Conservation (phyloP, 2,888 invertebrate genomes). For the Anthophora plumipes region DNA sequence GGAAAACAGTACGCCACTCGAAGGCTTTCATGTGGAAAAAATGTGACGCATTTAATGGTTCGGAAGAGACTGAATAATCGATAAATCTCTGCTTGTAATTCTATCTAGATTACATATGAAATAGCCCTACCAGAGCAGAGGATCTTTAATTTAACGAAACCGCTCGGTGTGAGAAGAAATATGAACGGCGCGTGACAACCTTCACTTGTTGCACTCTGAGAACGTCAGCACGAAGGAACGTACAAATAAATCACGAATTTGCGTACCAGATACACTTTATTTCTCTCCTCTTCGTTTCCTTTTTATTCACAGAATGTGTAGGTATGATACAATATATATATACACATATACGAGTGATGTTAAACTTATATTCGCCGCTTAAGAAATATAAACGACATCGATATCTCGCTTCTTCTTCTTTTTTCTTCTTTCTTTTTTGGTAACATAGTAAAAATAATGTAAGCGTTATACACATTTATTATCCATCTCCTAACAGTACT, state of each 20-base stretch:
- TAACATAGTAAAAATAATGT: slow-evolving; percentile 57
- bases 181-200: not conserved
- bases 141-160: slow-evolving; percentile 1
- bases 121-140: not conserved
- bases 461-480: slow-evolving; percentile 48
- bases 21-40: slow-evolving; percentile 49
- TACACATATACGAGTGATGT: slow-evolving; percentile 29
- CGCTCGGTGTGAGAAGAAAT: not conserved
- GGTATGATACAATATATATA: slow-evolving; percentile 39
- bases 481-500: slow-evolving; percentile 39
- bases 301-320: slow-evolving; percentile 10
- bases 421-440: slow-evolving; percentile 21
- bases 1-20: slow-evolving; percentile 32
- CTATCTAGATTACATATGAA: slow-evolving; percentile 2
- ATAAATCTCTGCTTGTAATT: slow-evolving; percentile 53
- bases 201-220: slow-evolving; percentile 56
- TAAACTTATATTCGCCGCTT: slow-evolving; percentile 26
- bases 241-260: slow-evolving; percentile 2
- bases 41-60: slow-evolving; percentile 56
- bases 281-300: not conserved
- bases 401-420: not conserved
- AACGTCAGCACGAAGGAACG: not conserved
- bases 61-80: slow-evolving; percentile 52
- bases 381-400: slow-evolving; percentile 31
- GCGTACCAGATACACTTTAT: slow-evolving; percentile 16